phyloP scores from a whole-genome alignment of 2,797 vertebrate genomes.

The Megaceryle alcyon region DNA sequence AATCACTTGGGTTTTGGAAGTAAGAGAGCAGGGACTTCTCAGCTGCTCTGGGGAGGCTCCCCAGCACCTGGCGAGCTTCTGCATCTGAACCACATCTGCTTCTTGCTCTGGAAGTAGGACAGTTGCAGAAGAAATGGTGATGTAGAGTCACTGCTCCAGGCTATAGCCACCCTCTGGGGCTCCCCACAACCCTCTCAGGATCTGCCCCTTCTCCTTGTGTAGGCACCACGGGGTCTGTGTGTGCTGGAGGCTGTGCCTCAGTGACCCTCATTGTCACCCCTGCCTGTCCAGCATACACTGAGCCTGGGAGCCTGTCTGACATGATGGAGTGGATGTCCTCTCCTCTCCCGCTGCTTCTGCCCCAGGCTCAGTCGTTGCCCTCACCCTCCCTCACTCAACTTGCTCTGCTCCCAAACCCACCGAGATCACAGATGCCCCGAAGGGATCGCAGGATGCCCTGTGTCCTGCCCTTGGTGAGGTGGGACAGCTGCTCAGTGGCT shows the following conservation, averaged over 20 bases:
- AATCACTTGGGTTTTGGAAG: neutral
- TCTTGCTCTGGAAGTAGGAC: neutral
- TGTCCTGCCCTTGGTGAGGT: neutral
- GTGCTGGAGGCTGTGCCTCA: neutral
- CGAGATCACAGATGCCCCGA: accelerated
- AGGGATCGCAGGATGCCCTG: accelerated
- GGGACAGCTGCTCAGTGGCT: neutral
- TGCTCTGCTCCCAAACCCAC: neutral
- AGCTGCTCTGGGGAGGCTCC: neutral
- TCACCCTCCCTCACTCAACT: neutral
- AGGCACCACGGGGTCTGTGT: neutral
- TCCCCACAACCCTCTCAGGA: neutral
- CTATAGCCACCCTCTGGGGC: neutral
- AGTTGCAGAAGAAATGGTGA: neutral
- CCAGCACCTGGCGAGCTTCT: accelerated
- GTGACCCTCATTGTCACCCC: neutral
- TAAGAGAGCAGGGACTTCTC: neutral
- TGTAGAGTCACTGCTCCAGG: neutral
- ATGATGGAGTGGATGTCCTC: neutral
- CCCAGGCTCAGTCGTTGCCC: neutral
- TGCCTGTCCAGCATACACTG: neutral
- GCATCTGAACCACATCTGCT: neutral
- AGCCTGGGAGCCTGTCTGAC: neutral
- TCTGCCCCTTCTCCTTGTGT: neutral
- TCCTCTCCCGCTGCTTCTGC: neutral